These are phyloP conservation scores for Xyrichtys novacula DNA, from an alignment of 2,797 vertebrate genomes.

Conservation along the genomic window DNA sequence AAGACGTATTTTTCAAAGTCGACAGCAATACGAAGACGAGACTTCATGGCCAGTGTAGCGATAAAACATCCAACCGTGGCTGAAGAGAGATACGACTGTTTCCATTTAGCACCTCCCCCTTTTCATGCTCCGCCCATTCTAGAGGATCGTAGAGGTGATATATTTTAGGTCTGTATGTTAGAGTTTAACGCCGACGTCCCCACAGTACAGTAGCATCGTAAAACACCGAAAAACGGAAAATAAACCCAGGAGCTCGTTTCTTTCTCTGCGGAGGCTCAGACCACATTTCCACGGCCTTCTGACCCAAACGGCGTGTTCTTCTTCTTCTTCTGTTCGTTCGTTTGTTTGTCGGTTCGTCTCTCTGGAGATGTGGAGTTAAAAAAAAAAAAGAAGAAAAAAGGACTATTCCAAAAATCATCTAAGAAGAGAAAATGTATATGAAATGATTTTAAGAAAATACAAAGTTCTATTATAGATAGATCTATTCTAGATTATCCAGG, in stretches of 20 bases:
- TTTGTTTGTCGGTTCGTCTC: constrained; percentile 79
- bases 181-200: constrained; percentile 48
- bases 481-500: constrained; percentile 66
- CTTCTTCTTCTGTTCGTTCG: constrained; percentile 77
- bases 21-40: constrained; percentile 65
- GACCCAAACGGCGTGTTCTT: constrained; percentile 72
- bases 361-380: constrained; percentile 81
- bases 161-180: constrained; percentile 65
- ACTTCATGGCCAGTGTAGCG: constrained; percentile 75
- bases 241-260: constrained; percentile 31
- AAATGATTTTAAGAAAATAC: constrained; percentile 88
- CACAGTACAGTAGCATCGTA: constrained; percentile 71
- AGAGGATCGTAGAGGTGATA: constrained; percentile 40
- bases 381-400: constrained; percentile 57
- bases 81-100: constrained; percentile 83
- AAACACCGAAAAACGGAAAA: constrained; percentile 43
- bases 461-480: constrained; percentile 87
- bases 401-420: constrained; percentile 70
- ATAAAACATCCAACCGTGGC: constrained; percentile 56
- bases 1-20: constrained; percentile 2
- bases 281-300: constrained; percentile 88
- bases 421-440: constrained; percentile 79
- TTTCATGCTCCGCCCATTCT: constrained; percentile 48
- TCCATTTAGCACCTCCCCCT: constrained; percentile 68
- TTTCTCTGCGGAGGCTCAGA: constrained; percentile 83